These are phyloP conservation scores for Cryptoblepharus egeriae DNA, from an alignment of 2,797 vertebrate genomes.

Conservation along the genomic window DNA sequence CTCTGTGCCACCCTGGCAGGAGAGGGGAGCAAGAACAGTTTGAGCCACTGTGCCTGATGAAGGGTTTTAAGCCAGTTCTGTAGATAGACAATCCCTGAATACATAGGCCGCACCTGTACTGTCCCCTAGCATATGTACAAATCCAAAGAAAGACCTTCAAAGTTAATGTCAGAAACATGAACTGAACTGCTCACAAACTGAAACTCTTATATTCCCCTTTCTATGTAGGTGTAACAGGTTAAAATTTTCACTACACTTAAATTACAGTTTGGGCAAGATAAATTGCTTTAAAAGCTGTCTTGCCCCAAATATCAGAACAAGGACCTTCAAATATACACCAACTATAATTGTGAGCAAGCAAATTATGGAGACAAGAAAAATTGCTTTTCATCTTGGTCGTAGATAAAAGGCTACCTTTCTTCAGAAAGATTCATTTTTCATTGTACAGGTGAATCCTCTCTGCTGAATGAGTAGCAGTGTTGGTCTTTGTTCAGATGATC, in stretches of 20 bases:
- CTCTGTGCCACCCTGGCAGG: no score
- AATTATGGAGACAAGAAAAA: not conserved
- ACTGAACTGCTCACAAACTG: no score
- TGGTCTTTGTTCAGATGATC: not conserved
- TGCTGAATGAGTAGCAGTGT: not conserved
- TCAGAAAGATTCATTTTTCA: constrained; percentile 20
- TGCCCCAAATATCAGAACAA: not conserved
- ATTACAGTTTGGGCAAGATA: not conserved
- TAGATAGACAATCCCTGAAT: no score
- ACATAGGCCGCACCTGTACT: no score
- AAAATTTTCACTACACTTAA: not conserved
- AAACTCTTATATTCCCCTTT: no score
- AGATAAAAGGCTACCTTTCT: not conserved
- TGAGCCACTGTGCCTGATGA: no score
- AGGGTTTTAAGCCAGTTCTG: no score
- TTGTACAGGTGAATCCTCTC: not conserved
- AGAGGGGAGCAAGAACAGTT: no score
- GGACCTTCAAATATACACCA: not conserved
- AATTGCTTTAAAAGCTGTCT: not conserved
- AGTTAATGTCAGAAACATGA: no score
- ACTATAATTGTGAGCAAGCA: not conserved
- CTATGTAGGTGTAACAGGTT: no score
- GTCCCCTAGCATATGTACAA: no score
- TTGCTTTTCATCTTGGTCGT: not conserved
- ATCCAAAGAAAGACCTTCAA: no score